phyloP scores from a whole-genome alignment of 1,140 invertebrate species.

The Choristoneura fumiferana region DNA sequence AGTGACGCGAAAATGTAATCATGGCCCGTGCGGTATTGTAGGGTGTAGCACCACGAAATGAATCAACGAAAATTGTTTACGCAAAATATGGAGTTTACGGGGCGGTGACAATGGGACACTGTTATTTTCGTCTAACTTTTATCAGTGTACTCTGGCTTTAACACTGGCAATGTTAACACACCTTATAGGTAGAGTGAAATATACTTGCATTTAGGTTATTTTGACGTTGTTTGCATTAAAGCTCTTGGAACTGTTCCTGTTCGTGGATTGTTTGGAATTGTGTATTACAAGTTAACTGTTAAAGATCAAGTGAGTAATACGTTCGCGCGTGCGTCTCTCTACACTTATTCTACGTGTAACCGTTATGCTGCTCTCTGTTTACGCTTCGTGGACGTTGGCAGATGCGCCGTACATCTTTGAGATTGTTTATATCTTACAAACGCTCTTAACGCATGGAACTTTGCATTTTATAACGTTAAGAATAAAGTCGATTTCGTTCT shows the following conservation, averaged over 20 bases:
- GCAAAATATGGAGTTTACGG: not conserved
- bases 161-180: too few relatives aligned
- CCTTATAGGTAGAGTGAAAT: too few relatives aligned
- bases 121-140: not conserved
- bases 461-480: conserved; percentile 17
- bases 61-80: conserved; percentile 51
- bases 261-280: not conserved
- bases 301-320: conserved; percentile 4
- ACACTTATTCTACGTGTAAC: conserved; percentile 36
- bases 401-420: conserved; percentile 18
- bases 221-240: not conserved
- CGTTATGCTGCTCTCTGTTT: conserved; percentile 34
- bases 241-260: not conserved
- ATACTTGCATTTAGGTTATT: too few relatives aligned
- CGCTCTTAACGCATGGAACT: not conserved
- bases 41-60: conserved; percentile 33
- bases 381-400: conserved; percentile 27
- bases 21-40: conserved; percentile 36
- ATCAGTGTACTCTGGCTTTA: not conserved
- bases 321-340: conserved; percentile 26
- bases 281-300: conserved; percentile 11
- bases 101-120: not conserved
- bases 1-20: conserved; percentile 71
- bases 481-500: not conserved
- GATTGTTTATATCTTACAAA: conserved; percentile 9